Conservation (phyloP, 2,113 vertebrate species). For the Plecturocebus donacophilus region DNA sequence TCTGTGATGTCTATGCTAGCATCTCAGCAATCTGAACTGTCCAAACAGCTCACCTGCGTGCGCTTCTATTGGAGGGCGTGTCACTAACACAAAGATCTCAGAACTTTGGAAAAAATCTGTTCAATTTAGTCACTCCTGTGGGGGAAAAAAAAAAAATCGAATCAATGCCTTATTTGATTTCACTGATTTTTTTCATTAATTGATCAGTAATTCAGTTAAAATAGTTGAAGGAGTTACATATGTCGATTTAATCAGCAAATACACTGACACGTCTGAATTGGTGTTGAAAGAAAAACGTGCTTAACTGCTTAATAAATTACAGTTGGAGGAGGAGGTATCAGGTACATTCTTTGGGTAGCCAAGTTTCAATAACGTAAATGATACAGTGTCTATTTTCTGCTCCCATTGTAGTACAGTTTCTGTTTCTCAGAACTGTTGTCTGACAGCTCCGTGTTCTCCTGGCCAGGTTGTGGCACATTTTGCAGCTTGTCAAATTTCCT, state of each 20-base stretch:
- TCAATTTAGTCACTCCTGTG: not conserved
- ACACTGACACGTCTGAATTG: not conserved
- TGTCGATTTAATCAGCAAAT: not conserved
- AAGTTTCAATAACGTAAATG: conserved; percentile 55
- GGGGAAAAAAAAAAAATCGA: not conserved
- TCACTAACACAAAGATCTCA: not conserved
- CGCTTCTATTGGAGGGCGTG: not conserved
- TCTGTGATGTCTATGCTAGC: not conserved
- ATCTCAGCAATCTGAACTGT: not conserved
- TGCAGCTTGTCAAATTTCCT: conserved; percentile 50
- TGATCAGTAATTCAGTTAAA: not conserved
- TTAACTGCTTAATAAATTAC: conserved; percentile 50
- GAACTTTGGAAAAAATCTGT: conserved; percentile 21
- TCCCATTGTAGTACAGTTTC: conserved; percentile 12
- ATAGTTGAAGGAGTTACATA: not conserved
- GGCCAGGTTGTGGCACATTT: conserved; percentile 19
- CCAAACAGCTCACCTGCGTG: not conserved
- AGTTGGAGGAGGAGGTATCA: not conserved
- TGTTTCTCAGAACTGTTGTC: conserved; percentile 37
- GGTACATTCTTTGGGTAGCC: not conserved
- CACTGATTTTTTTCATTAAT: not conserved
- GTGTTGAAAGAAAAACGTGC: not conserved
- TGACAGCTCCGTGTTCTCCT: conserved; percentile 68
- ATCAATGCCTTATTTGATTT: not conserved
- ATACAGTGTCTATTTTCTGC: conserved; percentile 36